phyloP scores from a whole-genome alignment of 1,140 invertebrate genomes.

The Daktulosphaira vitifoliae region DNA sequence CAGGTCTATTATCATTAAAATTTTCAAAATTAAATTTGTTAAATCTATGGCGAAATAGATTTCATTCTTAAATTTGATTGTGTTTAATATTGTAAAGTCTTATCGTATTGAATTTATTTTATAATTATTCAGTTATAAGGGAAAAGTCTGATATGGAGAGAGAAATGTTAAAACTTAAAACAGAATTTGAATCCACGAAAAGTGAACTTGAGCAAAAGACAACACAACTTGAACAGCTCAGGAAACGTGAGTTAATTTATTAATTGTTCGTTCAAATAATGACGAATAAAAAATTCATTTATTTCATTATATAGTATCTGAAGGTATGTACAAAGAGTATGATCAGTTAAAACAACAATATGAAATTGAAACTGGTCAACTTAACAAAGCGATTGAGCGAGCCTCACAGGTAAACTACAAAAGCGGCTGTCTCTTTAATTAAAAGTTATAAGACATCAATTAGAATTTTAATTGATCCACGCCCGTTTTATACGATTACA shows the following conservation, averaged over 20 bases:
- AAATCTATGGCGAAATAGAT: too few species aligned
- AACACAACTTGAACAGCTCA: slow-evolving; percentile 52
- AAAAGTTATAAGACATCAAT: too few species aligned
- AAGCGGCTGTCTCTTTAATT: neutral
- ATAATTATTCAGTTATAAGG: slow-evolving; percentile 49
- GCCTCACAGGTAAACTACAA: slow-evolving; percentile 45
- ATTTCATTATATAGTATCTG: slow-evolving; percentile 49
- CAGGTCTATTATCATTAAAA: too few species aligned
- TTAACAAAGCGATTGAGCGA: slow-evolving; percentile 53
- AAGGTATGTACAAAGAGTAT: slow-evolving; percentile 62
- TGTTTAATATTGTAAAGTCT: too few species aligned
- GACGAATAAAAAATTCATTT: too few species aligned
- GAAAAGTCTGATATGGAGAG: slow-evolving; percentile 54
- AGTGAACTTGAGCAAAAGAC: slow-evolving; percentile 52
- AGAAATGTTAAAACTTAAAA: slow-evolving; percentile 49
- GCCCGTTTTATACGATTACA: slow-evolving; percentile 42
- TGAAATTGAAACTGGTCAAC: slow-evolving; percentile 58
- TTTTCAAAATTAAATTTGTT: too few species aligned
- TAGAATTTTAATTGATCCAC: too few species aligned
- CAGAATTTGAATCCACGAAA: slow-evolving; percentile 50
- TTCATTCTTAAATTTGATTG: too few species aligned
- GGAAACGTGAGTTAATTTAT: slow-evolving; percentile 46
- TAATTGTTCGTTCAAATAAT: too few species aligned
- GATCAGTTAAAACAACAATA: slow-evolving; percentile 61
- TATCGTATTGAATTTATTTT: too few species aligned